Conservation (phyloP, 30 jellyfish, hydroid and myxozoan species). For the Cassiopea andromeda region DNA sequence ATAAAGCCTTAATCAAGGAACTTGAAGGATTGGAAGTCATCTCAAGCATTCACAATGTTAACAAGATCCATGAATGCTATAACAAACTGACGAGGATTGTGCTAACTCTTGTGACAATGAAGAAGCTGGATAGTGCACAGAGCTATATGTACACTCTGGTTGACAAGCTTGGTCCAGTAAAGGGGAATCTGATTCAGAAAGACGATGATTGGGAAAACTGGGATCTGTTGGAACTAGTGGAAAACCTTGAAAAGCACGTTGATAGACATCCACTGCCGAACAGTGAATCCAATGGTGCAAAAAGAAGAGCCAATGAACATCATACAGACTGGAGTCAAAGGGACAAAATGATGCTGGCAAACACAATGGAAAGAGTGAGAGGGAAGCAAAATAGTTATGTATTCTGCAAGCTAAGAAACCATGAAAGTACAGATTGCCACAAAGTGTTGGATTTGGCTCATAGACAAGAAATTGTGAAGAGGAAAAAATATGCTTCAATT, state of each 20-base stretch:
- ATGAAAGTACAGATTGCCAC: not conserved
- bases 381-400: slow-evolving; percentile 9
- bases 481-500: slow-evolving; percentile 71
- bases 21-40: slow-evolving; percentile 16
- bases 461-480: slow-evolving; percentile 2
- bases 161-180: slow-evolving; percentile 69
- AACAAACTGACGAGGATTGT: slow-evolving; percentile 60
- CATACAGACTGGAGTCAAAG: slow-evolving; percentile 15
- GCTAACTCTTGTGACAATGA: slow-evolving; percentile 58
- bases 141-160: slow-evolving; percentile 39
- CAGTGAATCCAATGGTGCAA: slow-evolving; percentile 11
- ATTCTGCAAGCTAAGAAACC: slow-evolving; percentile 1
- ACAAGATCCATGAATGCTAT: slow-evolving; percentile 56
- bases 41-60: slow-evolving; percentile 25
- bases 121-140: slow-evolving; percentile 62
- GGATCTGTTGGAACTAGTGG: slow-evolving; percentile 54
- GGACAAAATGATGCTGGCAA: slow-evolving; percentile 40
- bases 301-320: slow-evolving; percentile 9
- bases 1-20: slow-evolving; percentile 62
- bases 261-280: slow-evolving; percentile 59
- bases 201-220: slow-evolving; percentile 58
- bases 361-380: slow-evolving; percentile 6
- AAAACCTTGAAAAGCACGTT: slow-evolving; percentile 41
- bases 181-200: slow-evolving; percentile 32
- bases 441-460: slow-evolving; percentile 9